Conservation (phyloP, 2,888 invertebrate genomes). For the Tipula vernalis region DNA sequence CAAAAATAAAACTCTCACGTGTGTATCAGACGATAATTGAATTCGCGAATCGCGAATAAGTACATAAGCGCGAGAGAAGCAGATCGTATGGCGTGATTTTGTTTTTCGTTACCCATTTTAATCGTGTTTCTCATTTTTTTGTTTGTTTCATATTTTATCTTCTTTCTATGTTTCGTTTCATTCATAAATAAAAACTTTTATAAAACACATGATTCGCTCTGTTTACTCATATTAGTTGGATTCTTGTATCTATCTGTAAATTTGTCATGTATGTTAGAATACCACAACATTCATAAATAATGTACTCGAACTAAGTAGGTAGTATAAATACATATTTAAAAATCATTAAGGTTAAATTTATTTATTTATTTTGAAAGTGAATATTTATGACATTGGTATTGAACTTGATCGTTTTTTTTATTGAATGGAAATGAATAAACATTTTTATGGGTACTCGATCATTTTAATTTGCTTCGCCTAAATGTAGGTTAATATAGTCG, state of each 20-base stretch:
- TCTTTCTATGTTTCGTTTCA: not conserved
- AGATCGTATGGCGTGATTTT: not conserved
- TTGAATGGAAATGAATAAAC: not conserved
- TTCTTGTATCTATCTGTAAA: not conserved
- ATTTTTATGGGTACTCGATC: not conserved
- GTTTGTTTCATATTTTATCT: not conserved
- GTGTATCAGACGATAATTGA: not conserved
- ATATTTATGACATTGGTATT: not conserved
- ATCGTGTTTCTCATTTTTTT: not conserved
- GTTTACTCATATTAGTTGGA: not conserved
- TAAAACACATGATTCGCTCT: not conserved
- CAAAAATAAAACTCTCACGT: not conserved
- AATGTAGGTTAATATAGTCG: too few species aligned
- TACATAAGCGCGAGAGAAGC: not conserved
- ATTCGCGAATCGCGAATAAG: slow-evolving; percentile 11
- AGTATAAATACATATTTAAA: not conserved
- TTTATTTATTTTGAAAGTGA: not conserved
- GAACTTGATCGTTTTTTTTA: not conserved
- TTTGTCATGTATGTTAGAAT: not conserved
- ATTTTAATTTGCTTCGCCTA: too few species aligned
- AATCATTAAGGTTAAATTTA: not conserved
- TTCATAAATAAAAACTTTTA: not conserved
- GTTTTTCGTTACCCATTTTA: not conserved
- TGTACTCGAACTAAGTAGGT: not conserved
- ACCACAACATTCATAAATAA: too few species aligned